phyloP scores from a whole-genome alignment of 2,888 invertebrate species.

The Acanthoscelides obtectus region DNA sequence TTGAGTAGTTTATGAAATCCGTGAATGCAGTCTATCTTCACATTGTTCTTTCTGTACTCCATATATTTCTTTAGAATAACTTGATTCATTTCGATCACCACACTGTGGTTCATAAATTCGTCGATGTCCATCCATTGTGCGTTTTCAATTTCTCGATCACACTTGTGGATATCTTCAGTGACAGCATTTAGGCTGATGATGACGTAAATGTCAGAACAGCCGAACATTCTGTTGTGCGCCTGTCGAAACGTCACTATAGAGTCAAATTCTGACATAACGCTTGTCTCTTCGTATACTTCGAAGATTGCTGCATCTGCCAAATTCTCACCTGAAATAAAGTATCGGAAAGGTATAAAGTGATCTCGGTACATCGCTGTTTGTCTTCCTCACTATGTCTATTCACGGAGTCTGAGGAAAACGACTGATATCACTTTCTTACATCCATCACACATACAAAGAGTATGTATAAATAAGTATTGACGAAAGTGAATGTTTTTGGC shows the following conservation, averaged over 20 bases:
- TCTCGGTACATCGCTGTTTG: too few relatives aligned
- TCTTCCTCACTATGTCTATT: too few relatives aligned
- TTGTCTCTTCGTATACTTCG: conserved; percentile 90
- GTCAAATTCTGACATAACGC: conserved; percentile 69
- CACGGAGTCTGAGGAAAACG: too few relatives aligned
- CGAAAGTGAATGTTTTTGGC: too few relatives aligned
- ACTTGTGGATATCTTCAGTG: conserved; percentile 60
- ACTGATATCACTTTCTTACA: too few relatives aligned
- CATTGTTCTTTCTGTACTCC: too few relatives aligned
- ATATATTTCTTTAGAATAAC: too few relatives aligned
- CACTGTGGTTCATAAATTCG: conserved; percentile 65
- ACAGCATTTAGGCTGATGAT: conserved; percentile 68
- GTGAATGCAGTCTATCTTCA: too few relatives aligned
- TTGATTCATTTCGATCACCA: conserved; percentile 71
- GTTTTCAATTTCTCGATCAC: conserved; percentile 71
- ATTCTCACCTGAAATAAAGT: conserved; percentile 66
- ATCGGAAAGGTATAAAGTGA: too few relatives aligned
- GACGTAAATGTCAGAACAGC: conserved; percentile 83
- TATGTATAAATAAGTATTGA: too few relatives aligned
- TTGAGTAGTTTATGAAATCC: too few relatives aligned
- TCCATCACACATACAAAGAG: too few relatives aligned
- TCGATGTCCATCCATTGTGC: conserved; percentile 79
- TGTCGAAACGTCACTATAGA: conserved; percentile 76
- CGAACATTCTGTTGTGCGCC: conserved; percentile 68
- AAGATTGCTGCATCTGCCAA: conserved; percentile 75